Evolutionary conservation across 2,888 invertebrate species (phyloP).

Genomic region (Nebria brevicollis): DNA sequence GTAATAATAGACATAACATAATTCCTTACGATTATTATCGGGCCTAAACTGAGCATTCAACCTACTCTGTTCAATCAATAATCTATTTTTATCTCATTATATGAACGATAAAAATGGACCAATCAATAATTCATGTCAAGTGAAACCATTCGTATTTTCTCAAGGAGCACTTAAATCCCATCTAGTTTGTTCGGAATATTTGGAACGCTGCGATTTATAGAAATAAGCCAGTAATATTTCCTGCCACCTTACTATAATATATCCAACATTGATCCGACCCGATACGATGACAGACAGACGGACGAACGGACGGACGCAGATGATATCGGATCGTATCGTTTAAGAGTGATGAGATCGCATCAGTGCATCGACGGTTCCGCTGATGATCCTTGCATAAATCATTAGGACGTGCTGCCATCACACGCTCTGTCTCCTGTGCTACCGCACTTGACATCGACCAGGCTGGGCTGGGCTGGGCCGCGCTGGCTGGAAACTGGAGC

Average conservation of each 20-base stretch:
- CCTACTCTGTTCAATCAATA: background rate
- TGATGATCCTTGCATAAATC: conserved; percentile 45
- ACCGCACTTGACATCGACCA: background rate
- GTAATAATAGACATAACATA: background rate
- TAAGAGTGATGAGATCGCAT: conserved; percentile 34
- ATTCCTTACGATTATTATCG: background rate
- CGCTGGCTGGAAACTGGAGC: no score
- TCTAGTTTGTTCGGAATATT: background rate
- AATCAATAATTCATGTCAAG: conserved; percentile 1
- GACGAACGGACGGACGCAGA: conserved; percentile 8
- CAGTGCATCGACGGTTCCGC: conserved; percentile 33
- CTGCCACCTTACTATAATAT: conserved; percentile 2
- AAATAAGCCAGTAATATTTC: background rate
- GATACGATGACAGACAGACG: conserved; percentile 13
- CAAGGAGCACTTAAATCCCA: background rate
- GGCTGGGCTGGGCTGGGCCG: background rate
- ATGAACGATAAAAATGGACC: background rate
- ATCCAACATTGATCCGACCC: conserved; percentile 3
- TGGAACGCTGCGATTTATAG: background rate
- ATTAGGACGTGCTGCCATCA: conserved; percentile 32
- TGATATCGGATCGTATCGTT: conserved; percentile 24
- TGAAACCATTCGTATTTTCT: conserved; percentile 1
- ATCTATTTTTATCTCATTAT: conserved; percentile 1
- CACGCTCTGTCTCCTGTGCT: conserved; percentile 7
- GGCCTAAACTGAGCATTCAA: background rate